Evolutionary conservation across 1,140 invertebrate genomes (phyloP), one percentile per base, ranked within the genome.

Genomic region (Ylistrum balloti): DNA sequence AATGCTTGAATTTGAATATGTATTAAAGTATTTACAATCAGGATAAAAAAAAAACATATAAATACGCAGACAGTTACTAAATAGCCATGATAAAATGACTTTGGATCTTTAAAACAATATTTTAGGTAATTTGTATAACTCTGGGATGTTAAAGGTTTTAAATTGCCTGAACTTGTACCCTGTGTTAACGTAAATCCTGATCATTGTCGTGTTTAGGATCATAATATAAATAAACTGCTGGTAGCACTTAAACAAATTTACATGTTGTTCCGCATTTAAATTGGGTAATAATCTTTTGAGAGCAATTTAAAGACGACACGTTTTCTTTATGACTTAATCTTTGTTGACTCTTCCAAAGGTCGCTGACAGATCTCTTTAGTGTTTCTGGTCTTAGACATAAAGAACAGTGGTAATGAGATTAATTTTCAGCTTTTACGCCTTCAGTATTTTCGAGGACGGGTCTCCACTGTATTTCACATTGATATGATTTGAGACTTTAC

Each of bases 271-370:
- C 5, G 9, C 17, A n/a, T 74, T 74, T 20, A 56, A 74, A 74
- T 74, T 74, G 0, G 56, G 56, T n/a, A 74, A 74, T 74, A 74
- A 74, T 11, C 2, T 74, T 74, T 74, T 74, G n/a, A 74, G 28
- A 28, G 56, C 22, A 74, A 74, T 74, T 74, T 74, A 74, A 74
- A 74, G 56, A 74, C 56, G n/a, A 74, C 56, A 74, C 56, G 5
- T 74, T 74, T 74, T 74, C 56, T 74, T 28, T 28, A 74, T 28
- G 56, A n/a, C 22, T 74, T 74, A 74, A 74, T 74, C 56, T 74
- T 1, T 74, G 17, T 74, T 74, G 56, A 74, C 56, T 74, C 0
- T n/a, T 74, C 5, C 5, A 5, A 5, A 74, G 56, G 56, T 74
- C 13, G 22, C 28, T 74, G 56, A 74, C 56, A 74, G 56, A 74